These are phyloP conservation scores for Plebejus argus DNA, from an alignment of 2,888 invertebrate genomes.

Conservation along the genomic window DNA sequence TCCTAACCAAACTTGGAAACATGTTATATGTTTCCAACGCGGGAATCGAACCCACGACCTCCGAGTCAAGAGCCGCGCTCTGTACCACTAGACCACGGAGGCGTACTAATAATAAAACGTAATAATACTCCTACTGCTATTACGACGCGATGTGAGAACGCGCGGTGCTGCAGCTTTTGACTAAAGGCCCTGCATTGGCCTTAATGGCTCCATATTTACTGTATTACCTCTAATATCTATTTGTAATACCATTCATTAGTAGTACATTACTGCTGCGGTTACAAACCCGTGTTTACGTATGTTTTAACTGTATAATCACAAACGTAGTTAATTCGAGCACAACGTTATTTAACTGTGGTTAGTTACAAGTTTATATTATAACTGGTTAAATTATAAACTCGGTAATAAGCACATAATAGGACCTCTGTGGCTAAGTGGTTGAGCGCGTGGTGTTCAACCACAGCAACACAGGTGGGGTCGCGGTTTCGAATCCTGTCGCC, in stretches of 20 bases:
- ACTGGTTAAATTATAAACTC: neutral
- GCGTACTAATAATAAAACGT: no score
- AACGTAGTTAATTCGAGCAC: neutral
- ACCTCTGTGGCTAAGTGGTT: neutral
- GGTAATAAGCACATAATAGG: no score
- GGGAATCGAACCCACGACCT: no score
- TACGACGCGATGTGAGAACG: no score
- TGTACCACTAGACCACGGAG: no score
- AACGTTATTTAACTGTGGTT: neutral
- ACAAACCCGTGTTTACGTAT: neutral
- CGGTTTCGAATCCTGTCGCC: no score
- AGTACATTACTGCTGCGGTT: neutral
- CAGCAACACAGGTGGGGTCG: no score
- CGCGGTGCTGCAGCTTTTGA: no score
- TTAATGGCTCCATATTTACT: neutral
- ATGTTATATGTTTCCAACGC: no score
- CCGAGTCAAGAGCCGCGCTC: no score
- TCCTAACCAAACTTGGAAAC: no score
- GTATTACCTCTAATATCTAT: constrained; percentile 17
- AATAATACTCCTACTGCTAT: no score
- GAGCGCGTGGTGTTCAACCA: neutral
- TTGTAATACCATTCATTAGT: constrained; percentile 3
- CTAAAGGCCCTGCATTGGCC: neutral
- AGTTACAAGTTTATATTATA: neutral
- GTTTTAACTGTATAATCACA: constrained; percentile 3